phyloP scores from a whole-genome alignment of 2,797 vertebrate genomes.

The Champsocephalus gunnari region DNA sequence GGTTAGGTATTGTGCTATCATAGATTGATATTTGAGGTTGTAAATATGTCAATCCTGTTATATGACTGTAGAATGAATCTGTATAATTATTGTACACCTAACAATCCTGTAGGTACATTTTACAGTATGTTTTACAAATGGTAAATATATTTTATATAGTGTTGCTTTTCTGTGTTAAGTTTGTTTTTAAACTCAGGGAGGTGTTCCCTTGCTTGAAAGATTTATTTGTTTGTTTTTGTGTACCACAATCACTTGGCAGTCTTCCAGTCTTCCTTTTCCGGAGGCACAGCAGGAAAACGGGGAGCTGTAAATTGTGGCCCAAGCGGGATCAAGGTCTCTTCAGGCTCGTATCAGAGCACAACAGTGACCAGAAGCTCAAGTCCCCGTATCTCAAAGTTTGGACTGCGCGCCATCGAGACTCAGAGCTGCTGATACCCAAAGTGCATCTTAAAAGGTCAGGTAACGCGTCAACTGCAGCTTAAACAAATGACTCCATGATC shows the following conservation, averaged over 20 bases:
- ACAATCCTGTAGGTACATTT: background rate
- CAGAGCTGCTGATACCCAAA: background rate
- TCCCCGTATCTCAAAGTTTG: conserved; percentile 6
- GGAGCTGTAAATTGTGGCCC: background rate
- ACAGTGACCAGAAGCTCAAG: background rate
- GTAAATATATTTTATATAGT: background rate
- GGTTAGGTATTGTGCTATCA: background rate
- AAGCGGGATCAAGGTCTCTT: background rate
- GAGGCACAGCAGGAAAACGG: conserved; percentile 21
- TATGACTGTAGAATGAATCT: background rate
- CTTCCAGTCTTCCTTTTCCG: background rate
- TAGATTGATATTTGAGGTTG: background rate
- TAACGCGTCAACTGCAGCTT: conserved; percentile 21
- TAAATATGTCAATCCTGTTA: background rate
- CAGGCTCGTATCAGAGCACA: background rate
- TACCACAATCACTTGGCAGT: background rate
- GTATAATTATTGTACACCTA: background rate
- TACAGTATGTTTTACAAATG: background rate
- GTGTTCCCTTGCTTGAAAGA: background rate
- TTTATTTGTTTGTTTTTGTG: background rate
- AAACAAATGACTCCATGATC: conserved; percentile 19
- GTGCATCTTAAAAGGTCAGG: conserved; percentile 14
- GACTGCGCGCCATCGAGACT: conserved; percentile 9
- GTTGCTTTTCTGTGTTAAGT: background rate
- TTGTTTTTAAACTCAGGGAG: conserved; percentile 1